Evolutionary conservation across 2,888 invertebrate species (phyloP), one percentile per base, ranked within the genome.

Genomic region (Pilophorus perplexus): DNA sequence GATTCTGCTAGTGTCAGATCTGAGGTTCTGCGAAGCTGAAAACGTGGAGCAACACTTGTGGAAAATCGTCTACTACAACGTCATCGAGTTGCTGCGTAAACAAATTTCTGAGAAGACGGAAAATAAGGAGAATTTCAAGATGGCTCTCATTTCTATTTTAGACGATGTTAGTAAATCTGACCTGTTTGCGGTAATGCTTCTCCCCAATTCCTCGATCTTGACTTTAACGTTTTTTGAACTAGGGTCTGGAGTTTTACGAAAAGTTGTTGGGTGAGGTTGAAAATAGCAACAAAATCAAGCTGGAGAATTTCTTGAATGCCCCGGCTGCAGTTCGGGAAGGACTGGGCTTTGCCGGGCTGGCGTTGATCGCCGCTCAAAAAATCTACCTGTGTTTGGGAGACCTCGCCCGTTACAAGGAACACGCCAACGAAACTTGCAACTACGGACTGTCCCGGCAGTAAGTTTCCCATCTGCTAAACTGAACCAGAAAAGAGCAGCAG

Each of bases 31-130:
- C 73, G 89, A 90, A 75, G 83, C 86, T 42, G 88, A 91, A 74
- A 92, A 93, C 75, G 85, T 93, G 6, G 95, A 95, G 74, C 89
- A 90, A 74, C 86, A 89, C 75, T 86, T 95, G 77, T 95, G 95
- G 95, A 93, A 93, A 77, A 84, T 92, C 69, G 81, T 92, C 2
- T 95, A 89, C 77, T 89, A 95, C 76, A 88, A 88, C 75, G 86
- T 92, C 70, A 91, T 94, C 71, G 93, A 94, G 77, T 81, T 87
- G 72, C 80, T 92, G 72, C 82, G 91, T 71, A 88, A 87, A 76
- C 83, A 82, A 70, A 83, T 86, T 74, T 76, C 79, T 0, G 80
- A 86, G 73, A 82, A 84, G 72, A 76, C 82, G 0, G 81, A 84
- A 0, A 82, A 84, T 68, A 85, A 85, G 69, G 82, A 84, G 14